Evolutionary conservation across 2,888 invertebrate species (phyloP).

Genomic region (Suillia variegata): DNA sequence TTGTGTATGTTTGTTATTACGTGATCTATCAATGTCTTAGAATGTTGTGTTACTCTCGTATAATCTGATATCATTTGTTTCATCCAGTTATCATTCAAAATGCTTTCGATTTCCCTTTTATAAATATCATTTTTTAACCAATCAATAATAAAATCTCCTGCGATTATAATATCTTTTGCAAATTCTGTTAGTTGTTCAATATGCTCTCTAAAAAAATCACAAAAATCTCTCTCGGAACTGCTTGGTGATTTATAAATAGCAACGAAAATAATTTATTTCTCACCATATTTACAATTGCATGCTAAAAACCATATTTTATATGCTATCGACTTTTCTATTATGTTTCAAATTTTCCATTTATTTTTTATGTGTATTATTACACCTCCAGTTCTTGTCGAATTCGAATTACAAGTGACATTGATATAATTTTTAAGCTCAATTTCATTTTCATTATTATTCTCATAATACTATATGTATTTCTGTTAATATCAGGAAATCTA

Average conservation of each 20-base stretch:
- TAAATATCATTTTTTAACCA: constrained; percentile 8
- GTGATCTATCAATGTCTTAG: constrained; percentile 12
- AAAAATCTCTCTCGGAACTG: constrained; percentile 17
- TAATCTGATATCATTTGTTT: constrained; percentile 5
- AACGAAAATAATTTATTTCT: neutral
- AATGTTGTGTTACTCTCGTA: constrained; percentile 7
- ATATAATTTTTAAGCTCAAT: constrained; percentile 6
- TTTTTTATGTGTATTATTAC: constrained; percentile 13
- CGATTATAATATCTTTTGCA: neutral
- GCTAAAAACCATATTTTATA: no score
- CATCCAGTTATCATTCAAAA: constrained; percentile 11
- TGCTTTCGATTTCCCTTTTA: constrained; percentile 9
- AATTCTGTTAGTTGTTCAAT: neutral
- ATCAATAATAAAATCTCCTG: constrained; percentile 10
- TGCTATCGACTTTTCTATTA: neutral
- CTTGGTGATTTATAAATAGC: constrained; percentile 18
- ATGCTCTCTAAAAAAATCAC: constrained; percentile 10
- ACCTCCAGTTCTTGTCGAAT: constrained; percentile 17
- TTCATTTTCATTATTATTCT: neutral
- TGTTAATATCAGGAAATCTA: constrained; percentile 11
- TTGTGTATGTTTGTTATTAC: constrained; percentile 10
- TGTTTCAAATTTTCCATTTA: constrained; percentile 10
- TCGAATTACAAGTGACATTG: constrained; percentile 6
- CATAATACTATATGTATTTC: constrained; percentile 5
- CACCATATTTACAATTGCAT: neutral